Percentiles rank a stretch among this genome's conserved stretches.
phyloP scores from a whole-genome alignment of 1,140 invertebrate species.

The Pristionchus pacificus region DNA sequence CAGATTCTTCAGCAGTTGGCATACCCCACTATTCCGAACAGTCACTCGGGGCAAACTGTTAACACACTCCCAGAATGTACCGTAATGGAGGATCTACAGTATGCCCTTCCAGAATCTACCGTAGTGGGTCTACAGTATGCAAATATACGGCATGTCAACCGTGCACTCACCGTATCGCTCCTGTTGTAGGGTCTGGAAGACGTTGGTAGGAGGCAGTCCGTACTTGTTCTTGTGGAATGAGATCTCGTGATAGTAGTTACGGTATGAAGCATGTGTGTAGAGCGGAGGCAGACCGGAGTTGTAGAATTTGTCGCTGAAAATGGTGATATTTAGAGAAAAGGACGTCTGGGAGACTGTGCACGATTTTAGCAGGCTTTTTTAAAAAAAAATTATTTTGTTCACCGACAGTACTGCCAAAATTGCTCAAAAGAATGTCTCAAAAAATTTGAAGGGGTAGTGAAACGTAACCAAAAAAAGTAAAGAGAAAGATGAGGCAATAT shows the following conservation, averaged over 20 bases:
- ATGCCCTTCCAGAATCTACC: not conserved
- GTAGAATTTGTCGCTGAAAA: constrained; percentile 39
- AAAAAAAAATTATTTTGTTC: no score
- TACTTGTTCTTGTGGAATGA: constrained; percentile 39
- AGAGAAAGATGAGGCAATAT: not conserved
- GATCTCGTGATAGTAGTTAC: constrained; percentile 43
- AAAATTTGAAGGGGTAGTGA: not conserved
- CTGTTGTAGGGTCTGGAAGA: constrained; percentile 34
- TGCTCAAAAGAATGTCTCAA: no score
- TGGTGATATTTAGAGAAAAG: not conserved
- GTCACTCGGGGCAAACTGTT: not conserved
- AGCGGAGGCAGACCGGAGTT: constrained; percentile 39
- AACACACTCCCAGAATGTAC: not conserved
- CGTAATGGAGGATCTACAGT: not conserved
- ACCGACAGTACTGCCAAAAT: no score
- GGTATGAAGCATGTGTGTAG: constrained; percentile 38
- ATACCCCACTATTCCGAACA: not conserved
- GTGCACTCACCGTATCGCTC: constrained; percentile 35
- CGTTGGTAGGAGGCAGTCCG: constrained; percentile 26
- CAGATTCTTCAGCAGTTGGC: not conserved
- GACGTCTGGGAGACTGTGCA: not conserved
- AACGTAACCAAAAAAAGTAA: not conserved
- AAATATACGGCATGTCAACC: no score
- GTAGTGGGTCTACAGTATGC: no score
- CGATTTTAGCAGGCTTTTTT: no score